phyloP scores from a whole-genome alignment of 2,113 vertebrate genomes.

The Chloropsis hardwickii region DNA sequence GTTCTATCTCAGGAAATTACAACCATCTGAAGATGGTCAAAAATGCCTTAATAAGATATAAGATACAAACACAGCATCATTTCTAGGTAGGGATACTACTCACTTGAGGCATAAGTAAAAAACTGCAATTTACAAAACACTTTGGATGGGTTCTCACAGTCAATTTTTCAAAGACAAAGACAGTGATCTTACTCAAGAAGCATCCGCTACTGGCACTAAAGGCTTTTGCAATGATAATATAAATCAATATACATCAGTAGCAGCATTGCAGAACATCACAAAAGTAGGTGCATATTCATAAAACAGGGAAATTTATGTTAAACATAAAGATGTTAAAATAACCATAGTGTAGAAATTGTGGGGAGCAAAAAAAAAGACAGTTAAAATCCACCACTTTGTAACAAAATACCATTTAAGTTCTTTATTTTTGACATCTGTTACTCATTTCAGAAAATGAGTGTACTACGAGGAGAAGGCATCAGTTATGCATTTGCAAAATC shows the following conservation, averaged over 20 bases:
- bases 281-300: background rate
- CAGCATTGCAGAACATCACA: background rate
- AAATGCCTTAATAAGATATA: background rate
- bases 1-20: background rate
- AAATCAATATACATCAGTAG: background rate
- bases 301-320: background rate
- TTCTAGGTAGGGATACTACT: background rate
- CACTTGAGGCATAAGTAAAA: background rate
- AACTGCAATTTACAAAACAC: background rate
- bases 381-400: background rate
- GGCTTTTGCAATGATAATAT: background rate
- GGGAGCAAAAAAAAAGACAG: background rate
- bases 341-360: background rate
- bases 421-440: background rate
- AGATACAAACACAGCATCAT: background rate
- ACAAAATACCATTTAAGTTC: background rate
- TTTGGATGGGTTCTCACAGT: background rate
- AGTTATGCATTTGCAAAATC: background rate
- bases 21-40: background rate
- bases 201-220: background rate
- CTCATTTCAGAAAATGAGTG: background rate
- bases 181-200: background rate
- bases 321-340: background rate
- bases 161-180: background rate
- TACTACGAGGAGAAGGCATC: background rate